Percentiles rank a stretch among this genome's conserved stretches.
These are phyloP conservation scores for Pygmarrhopalites habei DNA, from an alignment of 1,140 invertebrate genomes.

Conservation along the genomic window DNA sequence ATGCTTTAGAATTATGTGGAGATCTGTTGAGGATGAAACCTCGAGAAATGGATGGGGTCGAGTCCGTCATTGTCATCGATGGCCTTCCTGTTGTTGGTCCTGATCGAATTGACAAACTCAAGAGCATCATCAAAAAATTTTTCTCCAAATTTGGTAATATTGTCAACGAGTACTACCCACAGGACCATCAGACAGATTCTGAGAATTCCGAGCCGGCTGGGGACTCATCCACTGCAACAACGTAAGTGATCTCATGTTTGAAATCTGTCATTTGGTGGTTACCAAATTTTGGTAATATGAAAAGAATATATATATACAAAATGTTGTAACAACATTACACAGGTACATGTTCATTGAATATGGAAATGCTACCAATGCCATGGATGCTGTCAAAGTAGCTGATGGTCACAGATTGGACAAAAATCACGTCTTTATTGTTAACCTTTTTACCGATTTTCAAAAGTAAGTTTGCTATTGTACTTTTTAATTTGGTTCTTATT, in stretches of 20 bases:
- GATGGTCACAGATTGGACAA: constrained; percentile 97
- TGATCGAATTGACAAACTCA: constrained; percentile 84
- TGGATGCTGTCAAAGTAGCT: constrained; percentile 74
- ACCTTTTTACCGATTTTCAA: constrained; percentile 92
- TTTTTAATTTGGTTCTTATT: too few relatives aligned
- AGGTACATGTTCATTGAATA: constrained; percentile 91
- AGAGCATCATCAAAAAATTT: constrained; percentile 85
- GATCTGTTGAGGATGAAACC: constrained; percentile 82
- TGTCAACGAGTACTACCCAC: constrained; percentile 45
- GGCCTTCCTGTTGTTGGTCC: constrained; percentile 89
- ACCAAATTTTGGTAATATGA: too few relatives aligned
- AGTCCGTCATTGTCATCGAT: constrained; percentile 92
- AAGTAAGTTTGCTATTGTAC: constrained; percentile 57
- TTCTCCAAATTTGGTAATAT: constrained; percentile 86
- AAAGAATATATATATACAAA: too few relatives aligned
- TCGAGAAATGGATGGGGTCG: constrained; percentile 88
- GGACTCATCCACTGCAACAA: constrained; percentile 15
- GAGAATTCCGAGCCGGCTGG: too few relatives aligned
- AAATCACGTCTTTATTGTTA: constrained; percentile 88
- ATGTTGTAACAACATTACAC: too few relatives aligned
- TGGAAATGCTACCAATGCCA: constrained; percentile 66
- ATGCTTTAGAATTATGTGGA: constrained; percentile 80
- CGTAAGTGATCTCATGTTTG: constrained; percentile 14
- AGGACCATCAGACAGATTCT: not conserved
- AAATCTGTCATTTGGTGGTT: too few relatives aligned